Evolutionary conservation across 92 coral and sea anemone genomes (phyloP).

Genomic region (Epizoanthus rinbou): DNA sequence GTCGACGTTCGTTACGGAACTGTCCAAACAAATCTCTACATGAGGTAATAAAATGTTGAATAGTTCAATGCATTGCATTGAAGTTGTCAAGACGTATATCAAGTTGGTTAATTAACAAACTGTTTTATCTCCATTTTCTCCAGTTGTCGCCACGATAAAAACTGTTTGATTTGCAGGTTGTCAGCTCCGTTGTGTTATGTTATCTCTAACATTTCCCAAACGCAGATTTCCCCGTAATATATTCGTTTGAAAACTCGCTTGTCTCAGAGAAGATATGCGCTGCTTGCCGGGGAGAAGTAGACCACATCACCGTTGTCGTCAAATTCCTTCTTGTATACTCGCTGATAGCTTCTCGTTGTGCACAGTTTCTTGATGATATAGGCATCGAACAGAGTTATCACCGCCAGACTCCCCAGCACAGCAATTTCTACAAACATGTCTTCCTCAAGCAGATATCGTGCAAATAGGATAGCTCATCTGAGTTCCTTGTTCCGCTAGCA

Average conservation of each 20-base stretch:
- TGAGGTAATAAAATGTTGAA: background rate
- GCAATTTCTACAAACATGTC: conserved; percentile 29
- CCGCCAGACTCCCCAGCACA: conserved; percentile 15
- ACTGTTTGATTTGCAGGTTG: background rate
- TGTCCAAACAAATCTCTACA: background rate
- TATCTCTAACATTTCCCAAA: background rate
- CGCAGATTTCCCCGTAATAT: background rate
- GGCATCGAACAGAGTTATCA: conserved; percentile 20
- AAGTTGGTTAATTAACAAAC: background rate
- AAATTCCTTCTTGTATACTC: conserved; percentile 34
- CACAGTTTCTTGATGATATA: conserved; percentile 34
- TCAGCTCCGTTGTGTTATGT: background rate
- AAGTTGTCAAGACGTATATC: background rate
- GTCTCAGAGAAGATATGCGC: conserved; percentile 25
- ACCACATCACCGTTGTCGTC: conserved; percentile 17
- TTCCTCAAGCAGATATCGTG: background rate
- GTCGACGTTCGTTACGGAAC: background rate
- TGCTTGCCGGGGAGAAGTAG: conserved; percentile 18
- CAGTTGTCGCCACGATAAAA: background rate
- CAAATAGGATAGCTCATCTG: too few relatives aligned
- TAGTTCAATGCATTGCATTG: background rate
- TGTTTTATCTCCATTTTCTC: background rate
- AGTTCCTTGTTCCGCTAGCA: too few relatives aligned
- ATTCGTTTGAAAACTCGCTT: background rate
- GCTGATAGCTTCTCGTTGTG: conserved; percentile 35